Conservation (phyloP, 2,797 vertebrate species). For the Chloroceryle inda region DNA sequence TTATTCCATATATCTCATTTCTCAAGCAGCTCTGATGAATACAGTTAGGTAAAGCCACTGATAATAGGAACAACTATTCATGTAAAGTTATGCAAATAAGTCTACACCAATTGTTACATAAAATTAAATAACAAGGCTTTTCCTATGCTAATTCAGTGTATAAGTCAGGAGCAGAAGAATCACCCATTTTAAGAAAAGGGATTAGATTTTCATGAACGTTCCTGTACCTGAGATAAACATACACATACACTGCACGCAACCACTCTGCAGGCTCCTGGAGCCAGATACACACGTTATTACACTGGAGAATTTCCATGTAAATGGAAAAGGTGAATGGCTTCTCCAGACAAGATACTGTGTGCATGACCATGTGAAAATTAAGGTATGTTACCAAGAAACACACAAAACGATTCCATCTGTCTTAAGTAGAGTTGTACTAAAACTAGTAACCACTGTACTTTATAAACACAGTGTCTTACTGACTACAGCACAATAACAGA, state of each 20-base stretch:
- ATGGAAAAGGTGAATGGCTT: conserved; percentile 54
- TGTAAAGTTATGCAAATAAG: not conserved
- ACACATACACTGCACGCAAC: not conserved
- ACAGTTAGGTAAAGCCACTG: not conserved
- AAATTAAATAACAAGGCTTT: not conserved
- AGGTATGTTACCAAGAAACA: conserved; percentile 15
- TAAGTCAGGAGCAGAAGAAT: conserved; percentile 41
- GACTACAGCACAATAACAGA: conserved; percentile 29
- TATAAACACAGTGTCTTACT: conserved; percentile 17
- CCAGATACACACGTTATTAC: conserved; percentile 39
- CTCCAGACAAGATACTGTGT: conserved; percentile 31
- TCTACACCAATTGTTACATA: not conserved
- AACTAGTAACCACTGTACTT: not conserved
- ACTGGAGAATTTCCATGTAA: conserved; percentile 59
- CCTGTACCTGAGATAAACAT: conserved; percentile 36
- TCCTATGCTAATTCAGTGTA: conserved; percentile 16
- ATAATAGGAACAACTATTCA: not conserved
- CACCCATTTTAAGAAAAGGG: conserved; percentile 45
- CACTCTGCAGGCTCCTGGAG: not conserved
- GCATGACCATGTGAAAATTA: not conserved
- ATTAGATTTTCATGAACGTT: conserved; percentile 53
- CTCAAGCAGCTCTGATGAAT: not conserved
- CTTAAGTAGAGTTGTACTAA: conserved; percentile 11
- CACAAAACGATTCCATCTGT: not conserved
- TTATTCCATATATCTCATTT: not conserved